Percentiles rank a stretch among this genome's conserved stretches.
Conservation (phyloP, 1,140 invertebrate genomes). For the Sitodiplosis mosellana region DNA sequence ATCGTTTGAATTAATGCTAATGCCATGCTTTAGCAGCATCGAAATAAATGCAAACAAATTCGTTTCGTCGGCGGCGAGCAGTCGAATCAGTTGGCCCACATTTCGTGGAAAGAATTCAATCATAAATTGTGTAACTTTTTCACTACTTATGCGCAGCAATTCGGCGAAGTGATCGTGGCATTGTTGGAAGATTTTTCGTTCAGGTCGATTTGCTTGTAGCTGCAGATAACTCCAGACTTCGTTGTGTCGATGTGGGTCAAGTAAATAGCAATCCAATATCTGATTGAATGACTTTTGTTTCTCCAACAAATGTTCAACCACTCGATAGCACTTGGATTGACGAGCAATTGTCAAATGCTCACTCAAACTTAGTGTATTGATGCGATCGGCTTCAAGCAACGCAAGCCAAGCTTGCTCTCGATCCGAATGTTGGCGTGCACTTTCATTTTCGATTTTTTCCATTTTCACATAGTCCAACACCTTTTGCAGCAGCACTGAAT, state of each 20-base stretch:
- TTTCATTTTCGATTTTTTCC: conserved; percentile 22
- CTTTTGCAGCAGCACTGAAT: conserved; percentile 22
- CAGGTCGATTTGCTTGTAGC: conserved; percentile 37
- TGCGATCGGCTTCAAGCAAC: conserved; percentile 47
- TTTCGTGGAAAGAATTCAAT: conserved; percentile 27
- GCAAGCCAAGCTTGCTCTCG: conserved; percentile 64
- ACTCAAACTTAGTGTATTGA: conserved; percentile 32
- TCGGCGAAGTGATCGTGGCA: conserved; percentile 24
- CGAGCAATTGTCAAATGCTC: conserved; percentile 24
- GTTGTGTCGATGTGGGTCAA: conserved; percentile 36
- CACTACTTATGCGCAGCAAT: conserved; percentile 24
- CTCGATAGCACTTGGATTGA: conserved; percentile 25
- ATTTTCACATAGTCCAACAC: conserved; percentile 27
- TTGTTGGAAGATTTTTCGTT: conserved; percentile 26
- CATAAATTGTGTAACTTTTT: conserved; percentile 32
- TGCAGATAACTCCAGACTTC: conserved; percentile 59
- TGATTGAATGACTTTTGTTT: conserved; percentile 23
- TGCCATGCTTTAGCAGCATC: conserved; percentile 35
- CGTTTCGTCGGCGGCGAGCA: conserved; percentile 22
- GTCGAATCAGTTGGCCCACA: conserved; percentile 22
- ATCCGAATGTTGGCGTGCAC: conserved; percentile 36
- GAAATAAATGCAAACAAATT: conserved; percentile 40
- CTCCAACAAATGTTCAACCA: conserved; percentile 29
- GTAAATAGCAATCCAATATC: conserved; percentile 28
- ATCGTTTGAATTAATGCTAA: conserved; percentile 30